Conservation (phyloP, 2,113 vertebrate genomes). For the Anguilla japonica region DNA sequence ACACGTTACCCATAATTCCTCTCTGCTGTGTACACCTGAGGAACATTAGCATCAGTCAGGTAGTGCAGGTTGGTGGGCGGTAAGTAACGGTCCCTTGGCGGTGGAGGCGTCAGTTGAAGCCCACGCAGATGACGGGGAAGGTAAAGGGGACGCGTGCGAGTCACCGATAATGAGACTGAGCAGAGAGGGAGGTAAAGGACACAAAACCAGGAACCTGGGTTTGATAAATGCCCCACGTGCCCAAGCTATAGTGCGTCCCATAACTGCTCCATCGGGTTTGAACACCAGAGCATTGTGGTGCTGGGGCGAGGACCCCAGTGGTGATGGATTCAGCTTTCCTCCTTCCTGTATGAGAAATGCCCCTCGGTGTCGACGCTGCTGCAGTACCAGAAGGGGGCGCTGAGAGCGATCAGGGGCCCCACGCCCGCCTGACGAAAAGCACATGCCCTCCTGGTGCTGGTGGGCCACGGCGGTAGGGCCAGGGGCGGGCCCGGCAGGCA, state of each 20-base stretch:
- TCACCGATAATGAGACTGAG: not conserved
- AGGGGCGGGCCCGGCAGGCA: constrained; percentile 25
- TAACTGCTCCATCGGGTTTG: not conserved
- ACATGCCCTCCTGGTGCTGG: constrained; percentile 45
- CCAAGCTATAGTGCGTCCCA: not conserved
- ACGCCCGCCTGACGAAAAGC: constrained; percentile 7
- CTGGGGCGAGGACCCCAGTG: constrained; percentile 52
- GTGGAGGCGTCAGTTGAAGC: too few species aligned
- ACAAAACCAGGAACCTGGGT: not conserved
- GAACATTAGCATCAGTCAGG: not conserved
- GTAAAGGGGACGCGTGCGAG: not conserved
- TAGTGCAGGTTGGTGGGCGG: too few species aligned
- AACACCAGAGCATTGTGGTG: constrained; percentile 48
- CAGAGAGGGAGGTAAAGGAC: not conserved
- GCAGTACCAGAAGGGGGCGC: constrained; percentile 40
- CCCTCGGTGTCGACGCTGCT: constrained; percentile 46
- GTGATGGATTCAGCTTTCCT: constrained; percentile 52
- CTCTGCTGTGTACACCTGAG: not conserved
- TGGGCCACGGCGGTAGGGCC: constrained; percentile 51
- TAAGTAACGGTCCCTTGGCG: too few species aligned
- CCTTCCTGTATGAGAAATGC: constrained; percentile 48
- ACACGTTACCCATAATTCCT: not conserved
- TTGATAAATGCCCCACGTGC: too few species aligned
- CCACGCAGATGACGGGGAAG: too few species aligned
- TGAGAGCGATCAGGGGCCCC: constrained; percentile 38